A percentile compares a stretch with the other conserved stretches of the same genome.
Conservation (phyloP, 2,888 invertebrate genomes). For the Schizaphis graminum region DNA sequence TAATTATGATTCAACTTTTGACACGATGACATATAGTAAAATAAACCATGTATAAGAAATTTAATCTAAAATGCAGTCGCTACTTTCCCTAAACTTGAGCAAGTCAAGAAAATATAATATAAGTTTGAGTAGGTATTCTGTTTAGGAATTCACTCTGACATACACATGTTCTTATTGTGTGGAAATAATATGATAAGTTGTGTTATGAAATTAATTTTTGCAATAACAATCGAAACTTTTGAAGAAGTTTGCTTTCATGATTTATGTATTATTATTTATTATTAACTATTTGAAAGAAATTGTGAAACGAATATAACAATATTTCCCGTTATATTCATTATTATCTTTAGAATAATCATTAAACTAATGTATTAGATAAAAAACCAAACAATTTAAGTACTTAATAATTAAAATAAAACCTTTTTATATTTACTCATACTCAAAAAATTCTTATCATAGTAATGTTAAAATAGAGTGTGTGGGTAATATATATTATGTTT, state of each 20-base stretch:
- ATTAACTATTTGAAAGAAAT: neutral
- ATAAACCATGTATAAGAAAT: slow-evolving; percentile 16
- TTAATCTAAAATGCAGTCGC: neutral
- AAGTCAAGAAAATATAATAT: neutral
- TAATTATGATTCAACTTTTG: slow-evolving; percentile 31
- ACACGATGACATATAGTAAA: neutral
- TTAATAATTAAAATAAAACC: neutral
- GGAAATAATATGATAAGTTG: neutral
- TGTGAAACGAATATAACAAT: neutral
- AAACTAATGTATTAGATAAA: neutral
- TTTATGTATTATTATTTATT: neutral
- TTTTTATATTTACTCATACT: neutral
- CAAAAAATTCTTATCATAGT: neutral
- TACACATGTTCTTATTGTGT: neutral
- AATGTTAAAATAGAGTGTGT: no score
- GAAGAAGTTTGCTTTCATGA: neutral
- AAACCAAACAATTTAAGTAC: neutral
- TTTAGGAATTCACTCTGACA: neutral
- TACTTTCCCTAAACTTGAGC: neutral
- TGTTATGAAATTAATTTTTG: neutral
- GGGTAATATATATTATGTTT: no score
- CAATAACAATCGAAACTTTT: slow-evolving; percentile 1
- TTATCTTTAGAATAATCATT: neutral
- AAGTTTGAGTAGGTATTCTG: neutral
- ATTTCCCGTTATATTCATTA: neutral